Evolutionary conservation across 2,888 invertebrate species (phyloP), one percentile per base, ranked within the genome.

Genomic region (Metallyticus violacea): DNA sequence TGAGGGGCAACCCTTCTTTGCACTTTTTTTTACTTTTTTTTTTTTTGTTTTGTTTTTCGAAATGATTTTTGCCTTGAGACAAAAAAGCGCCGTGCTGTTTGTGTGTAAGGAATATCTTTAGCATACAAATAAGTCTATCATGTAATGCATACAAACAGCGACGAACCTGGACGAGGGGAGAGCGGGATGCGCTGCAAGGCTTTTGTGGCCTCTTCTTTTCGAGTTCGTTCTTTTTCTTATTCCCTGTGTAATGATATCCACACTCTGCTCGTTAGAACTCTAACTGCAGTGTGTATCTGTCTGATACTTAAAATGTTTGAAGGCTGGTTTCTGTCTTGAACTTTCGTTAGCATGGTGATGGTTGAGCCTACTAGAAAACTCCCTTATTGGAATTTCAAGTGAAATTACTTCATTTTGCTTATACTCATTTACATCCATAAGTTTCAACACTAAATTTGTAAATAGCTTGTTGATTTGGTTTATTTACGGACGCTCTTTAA

Each of bases 101-200:
- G 40, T 81, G 81, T 30, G 81, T 30, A 25, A n/a, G 25, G 30
- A 26, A 30, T 30, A 30, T 30, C 81, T 40, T 30, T 30, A 81
- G 81, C 81, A 81, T 81, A 30, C 81, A 81, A 81, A 81, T 81
- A 81, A 29, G 80, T 30, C 26, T 25, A 25, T 81, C 81, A 81
- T 81, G 81, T 40, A 81, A 25, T 81, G 81, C 81, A 81, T 81
- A 81, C 40, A 40, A 81, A 80, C 40, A 22, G 40, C 40, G 40
- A 62, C 40, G 40, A n/a, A n/a, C n/a, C n/a, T 62, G 40, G 15
- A 62, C 40, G 40, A 15, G 7, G 15, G 40, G 15, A 15, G 40
- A 22, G 40, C 15, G 15, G 22, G 40, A 62, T 62, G 40, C 15
- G 40, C 40, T 62, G 40, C 40, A 62, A 62, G 40, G 40, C 40